A percentile compares a stretch with the other conserved stretches of the same genome.
phyloP scores from a whole-genome alignment of 2,888 invertebrate genomes.

The Standfussiana lucernea region DNA sequence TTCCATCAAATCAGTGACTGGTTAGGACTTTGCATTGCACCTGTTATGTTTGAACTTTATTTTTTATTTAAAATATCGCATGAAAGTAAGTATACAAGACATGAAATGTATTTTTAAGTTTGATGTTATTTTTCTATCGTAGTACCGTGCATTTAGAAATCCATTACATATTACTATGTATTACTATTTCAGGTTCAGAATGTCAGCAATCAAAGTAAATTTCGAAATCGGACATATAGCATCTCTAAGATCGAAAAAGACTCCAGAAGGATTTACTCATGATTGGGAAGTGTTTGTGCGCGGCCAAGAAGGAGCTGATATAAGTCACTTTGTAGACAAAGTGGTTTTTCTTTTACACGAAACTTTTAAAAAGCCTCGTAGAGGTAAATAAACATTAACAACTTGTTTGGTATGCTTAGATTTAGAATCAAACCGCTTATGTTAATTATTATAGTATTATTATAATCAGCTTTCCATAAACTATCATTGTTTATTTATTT shows the following conservation, averaged over 20 bases:
- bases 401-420: background rate
- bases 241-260: constrained; percentile 94
- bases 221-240: constrained; percentile 98
- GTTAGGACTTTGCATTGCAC: constrained; percentile 67
- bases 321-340: constrained; percentile 97
- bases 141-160: constrained; percentile 63
- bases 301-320: constrained; percentile 96
- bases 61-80: constrained; percentile 57
- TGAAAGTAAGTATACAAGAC: constrained; percentile 69
- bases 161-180: constrained; percentile 56
- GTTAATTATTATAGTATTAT: constrained; percentile 43
- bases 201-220: constrained; percentile 92
- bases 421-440: constrained; percentile 39
- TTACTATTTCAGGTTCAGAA: constrained; percentile 75
- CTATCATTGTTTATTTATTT: constrained; percentile 58
- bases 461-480: constrained; percentile 40
- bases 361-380: constrained; percentile 97
- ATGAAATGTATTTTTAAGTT: constrained; percentile 43
- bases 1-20: constrained; percentile 73
- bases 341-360: constrained; percentile 97
- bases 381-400: constrained; percentile 91
- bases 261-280: constrained; percentile 98
- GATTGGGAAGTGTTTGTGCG: constrained; percentile 99
- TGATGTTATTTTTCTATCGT: constrained; percentile 68
- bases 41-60: constrained; percentile 68